Percentiles rank a stretch among this genome's conserved stretches.
These are phyloP conservation scores for Chrysolina americana DNA, from an alignment of 2,888 invertebrate species.

Conservation along the genomic window DNA sequence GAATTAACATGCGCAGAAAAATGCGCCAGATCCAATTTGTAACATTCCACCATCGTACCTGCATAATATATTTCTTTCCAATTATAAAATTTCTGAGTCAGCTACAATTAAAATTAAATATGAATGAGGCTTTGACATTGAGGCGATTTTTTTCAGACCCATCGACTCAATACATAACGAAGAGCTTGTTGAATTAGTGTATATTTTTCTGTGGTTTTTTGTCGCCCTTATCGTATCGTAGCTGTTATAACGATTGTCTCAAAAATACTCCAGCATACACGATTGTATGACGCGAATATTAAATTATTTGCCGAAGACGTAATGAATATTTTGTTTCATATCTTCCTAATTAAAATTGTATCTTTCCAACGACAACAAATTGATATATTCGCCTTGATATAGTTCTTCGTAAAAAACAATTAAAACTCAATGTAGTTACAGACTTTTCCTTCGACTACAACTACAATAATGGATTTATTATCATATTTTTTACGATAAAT, in stretches of 20 bases:
- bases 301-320: neutral
- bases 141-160: constrained; percentile 19
- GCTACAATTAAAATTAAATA: constrained; percentile 33
- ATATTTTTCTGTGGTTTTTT: neutral
- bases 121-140: constrained; percentile 32
- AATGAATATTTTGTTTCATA: neutral
- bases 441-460: no score
- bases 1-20: constrained; percentile 15
- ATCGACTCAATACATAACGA: neutral
- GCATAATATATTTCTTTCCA: constrained; percentile 34
- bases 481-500: no score
- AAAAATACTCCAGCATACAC: constrained; percentile 9
- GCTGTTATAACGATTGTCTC: neutral
- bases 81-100: constrained; percentile 32
- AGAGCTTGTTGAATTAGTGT: constrained; percentile 9
- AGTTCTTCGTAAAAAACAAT: no score
- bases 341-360: neutral
- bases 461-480: no score
- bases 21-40: constrained; percentile 26
- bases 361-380: no score
- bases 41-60: constrained; percentile 40
- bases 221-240: constrained; percentile 11
- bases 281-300: constrained; percentile 7
- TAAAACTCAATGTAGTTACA: no score
- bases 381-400: no score